phyloP scores from a whole-genome alignment of 2,113 vertebrate species.

The Zosterops japonicus region DNA sequence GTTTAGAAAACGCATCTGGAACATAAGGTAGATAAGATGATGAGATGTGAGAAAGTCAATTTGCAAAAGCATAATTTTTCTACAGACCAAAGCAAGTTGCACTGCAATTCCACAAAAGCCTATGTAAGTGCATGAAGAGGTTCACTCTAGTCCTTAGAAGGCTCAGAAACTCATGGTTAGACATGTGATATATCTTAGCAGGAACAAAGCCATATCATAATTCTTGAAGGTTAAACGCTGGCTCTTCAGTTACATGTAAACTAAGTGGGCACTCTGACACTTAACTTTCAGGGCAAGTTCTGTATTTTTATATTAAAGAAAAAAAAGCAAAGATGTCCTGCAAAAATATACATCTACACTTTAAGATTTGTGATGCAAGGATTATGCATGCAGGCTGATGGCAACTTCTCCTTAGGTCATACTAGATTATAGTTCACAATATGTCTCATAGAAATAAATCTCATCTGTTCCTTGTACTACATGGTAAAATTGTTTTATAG shows the following conservation, averaged over 20 bases:
- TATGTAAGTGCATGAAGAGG: neutral
- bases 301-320: neutral
- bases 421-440: neutral
- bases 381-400: neutral
- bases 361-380: neutral
- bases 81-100: neutral
- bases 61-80: neutral
- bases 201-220: neutral
- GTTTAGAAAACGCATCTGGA: constrained; percentile 94
- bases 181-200: neutral
- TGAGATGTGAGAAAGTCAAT: neutral
- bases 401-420: neutral
- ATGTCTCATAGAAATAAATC: neutral
- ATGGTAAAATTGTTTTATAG: neutral
- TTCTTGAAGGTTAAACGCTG: neutral
- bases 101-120: neutral
- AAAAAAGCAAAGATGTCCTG: neutral
- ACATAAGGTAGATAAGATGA: neutral
- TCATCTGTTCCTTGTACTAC: neutral
- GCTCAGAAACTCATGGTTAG: neutral
- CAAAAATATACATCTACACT: neutral
- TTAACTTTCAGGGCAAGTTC: neutral
- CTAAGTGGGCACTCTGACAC: neutral
- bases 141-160: neutral
- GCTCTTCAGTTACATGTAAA: neutral